Conservation (phyloP, 2,888 invertebrate species). For the Scaptodrosophila latifasciaeformis region DNA sequence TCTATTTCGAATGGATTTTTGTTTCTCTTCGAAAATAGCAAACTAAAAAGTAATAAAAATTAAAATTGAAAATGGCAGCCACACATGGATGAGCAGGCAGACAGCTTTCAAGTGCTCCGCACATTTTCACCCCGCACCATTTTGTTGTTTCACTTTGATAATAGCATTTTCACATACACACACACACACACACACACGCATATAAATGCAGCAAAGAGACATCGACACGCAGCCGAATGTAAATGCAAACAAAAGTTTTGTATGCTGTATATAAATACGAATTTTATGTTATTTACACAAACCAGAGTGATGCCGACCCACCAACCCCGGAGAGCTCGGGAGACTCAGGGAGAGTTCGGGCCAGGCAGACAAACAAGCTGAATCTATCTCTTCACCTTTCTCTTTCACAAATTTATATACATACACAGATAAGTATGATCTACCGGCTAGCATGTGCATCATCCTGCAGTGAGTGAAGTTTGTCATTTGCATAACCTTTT, state of each 20-base stretch:
- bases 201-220: slow-evolving; percentile 21
- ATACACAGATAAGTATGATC: neutral
- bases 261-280: slow-evolving; percentile 67
- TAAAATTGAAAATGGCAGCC: too few relatives aligned
- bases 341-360: neutral
- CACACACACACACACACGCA: slow-evolving; percentile 17
- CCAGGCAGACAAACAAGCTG: slow-evolving; percentile 1
- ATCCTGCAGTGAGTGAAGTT: slow-evolving; percentile 38
- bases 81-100: too few relatives aligned
- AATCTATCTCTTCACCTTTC: neutral
- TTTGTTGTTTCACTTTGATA: slow-evolving; percentile 61
- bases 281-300: slow-evolving; percentile 69
- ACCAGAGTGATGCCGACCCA: slow-evolving; percentile 30
- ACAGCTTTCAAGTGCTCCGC: too few relatives aligned
- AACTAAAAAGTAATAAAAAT: too few relatives aligned
- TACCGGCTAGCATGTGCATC: slow-evolving; percentile 13
- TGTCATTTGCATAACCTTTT: slow-evolving; percentile 67
- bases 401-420: slow-evolving; percentile 7
- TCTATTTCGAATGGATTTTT: too few relatives aligned
- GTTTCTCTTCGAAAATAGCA: too few relatives aligned
- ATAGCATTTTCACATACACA: slow-evolving; percentile 49
- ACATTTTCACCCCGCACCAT: too few relatives aligned
- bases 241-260: slow-evolving; percentile 62
- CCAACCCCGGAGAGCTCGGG: neutral
- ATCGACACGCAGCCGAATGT: slow-evolving; percentile 63